A percentile compares a stretch with the other conserved stretches of the same genome.
These are phyloP conservation scores for Dryobates pubescens DNA, from an alignment of 2,797 vertebrate species.

Conservation along the genomic window DNA sequence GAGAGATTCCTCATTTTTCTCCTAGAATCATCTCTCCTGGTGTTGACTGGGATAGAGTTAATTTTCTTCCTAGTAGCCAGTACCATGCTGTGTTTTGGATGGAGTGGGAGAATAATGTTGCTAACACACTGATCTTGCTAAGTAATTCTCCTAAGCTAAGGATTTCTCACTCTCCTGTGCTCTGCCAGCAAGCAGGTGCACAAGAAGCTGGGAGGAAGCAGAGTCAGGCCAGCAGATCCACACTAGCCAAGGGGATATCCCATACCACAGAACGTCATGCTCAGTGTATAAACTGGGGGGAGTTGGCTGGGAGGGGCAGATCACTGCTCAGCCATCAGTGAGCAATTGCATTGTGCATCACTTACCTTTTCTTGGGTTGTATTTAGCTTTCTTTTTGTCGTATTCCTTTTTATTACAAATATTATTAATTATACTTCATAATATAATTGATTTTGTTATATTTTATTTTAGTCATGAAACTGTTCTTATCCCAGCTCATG, in stretches of 20 bases:
- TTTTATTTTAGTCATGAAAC: not conserved
- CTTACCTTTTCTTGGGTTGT: not conserved
- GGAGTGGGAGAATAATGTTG: too few relatives aligned
- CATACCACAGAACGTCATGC: too few relatives aligned
- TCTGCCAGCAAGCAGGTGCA: not conserved
- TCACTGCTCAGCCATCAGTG: not conserved
- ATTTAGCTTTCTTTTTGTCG: not conserved
- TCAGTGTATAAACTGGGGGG: not conserved
- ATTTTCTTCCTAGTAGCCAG: not conserved
- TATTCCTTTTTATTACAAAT: not conserved
- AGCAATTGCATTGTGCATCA: not conserved
- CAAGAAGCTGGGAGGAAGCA: not conserved
- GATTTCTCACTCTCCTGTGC: too few relatives aligned
- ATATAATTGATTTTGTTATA: not conserved
- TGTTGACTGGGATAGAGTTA: not conserved
- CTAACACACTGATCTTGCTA: too few relatives aligned
- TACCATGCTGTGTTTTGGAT: not conserved
- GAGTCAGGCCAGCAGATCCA: not conserved
- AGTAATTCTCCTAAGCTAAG: too few relatives aligned
- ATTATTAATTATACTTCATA: not conserved
- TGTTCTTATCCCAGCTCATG: too few relatives aligned
- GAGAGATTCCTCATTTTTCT: not conserved
- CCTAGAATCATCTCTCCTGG: not conserved
- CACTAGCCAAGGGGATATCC: not conserved
- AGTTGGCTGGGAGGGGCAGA: not conserved